Base-by-base conservation (phyloP, 1,140 invertebrate genomes). In the Eueides isabella region DNA sequence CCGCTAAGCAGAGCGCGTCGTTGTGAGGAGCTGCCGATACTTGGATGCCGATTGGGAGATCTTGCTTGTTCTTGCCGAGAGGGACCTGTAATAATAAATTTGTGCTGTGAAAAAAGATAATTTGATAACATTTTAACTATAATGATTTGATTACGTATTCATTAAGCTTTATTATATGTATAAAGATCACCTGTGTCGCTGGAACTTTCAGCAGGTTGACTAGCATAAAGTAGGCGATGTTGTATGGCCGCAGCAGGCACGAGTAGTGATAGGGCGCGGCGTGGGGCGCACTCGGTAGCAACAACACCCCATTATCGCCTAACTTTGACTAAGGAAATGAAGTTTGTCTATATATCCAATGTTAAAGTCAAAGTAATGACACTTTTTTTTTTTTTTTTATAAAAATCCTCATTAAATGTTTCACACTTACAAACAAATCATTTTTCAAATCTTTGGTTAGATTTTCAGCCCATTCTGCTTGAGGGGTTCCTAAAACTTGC, bases 141-240 rank as follows among this genome's bases (percentile, higher is more conserved):
- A n/a, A n/a, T n/a, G n/a, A n/a, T n/a, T n/a, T n/a, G n/a, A n/a
- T n/a, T n/a, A n/a, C n/a, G n/a, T n/a, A n/a, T n/a, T n/a, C n/a
- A n/a, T n/a, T n/a, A n/a, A n/a, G n/a, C n/a, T n/a, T n/a, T n/a
- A n/a, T n/a, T n/a, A n/a, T n/a, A 19, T 48, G 2, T 48, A 23
- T 55, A 26, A 26, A 2, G 26, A 7, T 55, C 74, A 96, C 94
- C 94, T 98, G 98, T 0, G 97, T 98, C 1, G 95, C 96, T 5
- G 98, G 98, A 29, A 98, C 93, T 72, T 96, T 96, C 5, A 99
- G 91, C 9, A 96, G 96, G 92, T 99, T 99, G 85, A 98, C 98
- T 35, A 99, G 94, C 28, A 95, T 96, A 85, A 97, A 98, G 88
- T 98, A 98, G 6, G 95, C 94, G 90, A 98, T 98, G 92, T 99